Conservation (phyloP, 2,113 vertebrate species). For the Atherinomorus stipes region DNA sequence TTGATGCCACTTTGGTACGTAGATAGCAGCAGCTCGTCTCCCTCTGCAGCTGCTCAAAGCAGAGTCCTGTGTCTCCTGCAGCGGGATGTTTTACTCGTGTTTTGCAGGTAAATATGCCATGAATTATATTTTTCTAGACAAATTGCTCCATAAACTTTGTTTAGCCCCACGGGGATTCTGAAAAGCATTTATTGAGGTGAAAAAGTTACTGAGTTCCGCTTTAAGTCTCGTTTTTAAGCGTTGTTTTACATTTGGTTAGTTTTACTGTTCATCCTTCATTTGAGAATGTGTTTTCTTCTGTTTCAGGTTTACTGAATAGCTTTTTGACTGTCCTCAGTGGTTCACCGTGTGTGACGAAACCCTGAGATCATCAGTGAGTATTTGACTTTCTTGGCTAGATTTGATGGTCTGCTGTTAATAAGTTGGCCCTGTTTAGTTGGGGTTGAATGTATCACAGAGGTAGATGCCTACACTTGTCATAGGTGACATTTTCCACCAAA, state of each 20-base stretch:
- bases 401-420: conserved; percentile 1
- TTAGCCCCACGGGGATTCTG: no score
- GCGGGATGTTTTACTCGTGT: no score
- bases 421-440: no score
- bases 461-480: neutral
- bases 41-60: no score
- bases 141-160: no score
- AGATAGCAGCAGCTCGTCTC: no score
- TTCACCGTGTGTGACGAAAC: conserved; percentile 11
- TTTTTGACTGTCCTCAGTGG: conserved; percentile 15
- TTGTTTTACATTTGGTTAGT: neutral
- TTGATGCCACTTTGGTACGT: no score
- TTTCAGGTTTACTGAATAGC: conserved; percentile 36
- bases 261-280: neutral
- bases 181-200: no score
- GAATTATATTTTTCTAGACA: neutral
- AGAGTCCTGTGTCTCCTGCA: no score
- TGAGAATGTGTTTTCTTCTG: conserved; percentile 9
- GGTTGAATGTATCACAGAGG: neutral
- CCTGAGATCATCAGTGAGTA: conserved; percentile 42
- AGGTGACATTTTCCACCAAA: neutral
- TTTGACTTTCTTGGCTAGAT: conserved; percentile 12
- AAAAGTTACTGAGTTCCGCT: no score
- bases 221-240: no score
- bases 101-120: no score